Conservation (phyloP, 2,888 invertebrate species). For the Lepidochrysops patricia region DNA sequence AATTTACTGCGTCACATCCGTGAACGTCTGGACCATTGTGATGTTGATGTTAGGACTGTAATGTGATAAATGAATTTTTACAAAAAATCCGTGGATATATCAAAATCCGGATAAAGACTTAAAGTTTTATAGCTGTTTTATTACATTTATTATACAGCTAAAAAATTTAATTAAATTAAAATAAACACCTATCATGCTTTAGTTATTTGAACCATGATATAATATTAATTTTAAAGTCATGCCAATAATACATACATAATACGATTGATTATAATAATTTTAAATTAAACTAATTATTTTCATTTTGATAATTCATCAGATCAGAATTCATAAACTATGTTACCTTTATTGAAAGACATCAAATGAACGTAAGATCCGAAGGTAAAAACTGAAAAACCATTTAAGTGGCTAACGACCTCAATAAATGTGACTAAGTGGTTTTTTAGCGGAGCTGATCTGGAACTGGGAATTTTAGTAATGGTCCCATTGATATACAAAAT, state of each 20-base stretch:
- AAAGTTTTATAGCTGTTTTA: not conserved
- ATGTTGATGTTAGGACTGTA: slow-evolving; percentile 52
- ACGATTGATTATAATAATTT: no score
- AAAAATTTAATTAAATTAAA: no score
- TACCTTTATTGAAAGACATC: slow-evolving; percentile 6
- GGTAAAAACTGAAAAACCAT: slow-evolving; percentile 35
- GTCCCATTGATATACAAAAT: no score
- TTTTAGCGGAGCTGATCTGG: slow-evolving; percentile 47
- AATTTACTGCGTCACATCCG: slow-evolving; percentile 66
- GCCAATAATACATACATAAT: no score
- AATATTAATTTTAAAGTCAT: no score
- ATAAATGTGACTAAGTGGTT: slow-evolving; percentile 53
- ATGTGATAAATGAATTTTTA: slow-evolving; percentile 35
- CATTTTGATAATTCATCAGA: not conserved
- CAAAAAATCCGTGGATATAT: not conserved
- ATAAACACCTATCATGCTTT: no score
- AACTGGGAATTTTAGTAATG: slow-evolving; percentile 11
- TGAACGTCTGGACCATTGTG: slow-evolving; percentile 51
- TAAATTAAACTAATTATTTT: no score
- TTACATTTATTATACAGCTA: slow-evolving; percentile 17
- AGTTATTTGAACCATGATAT: no score
- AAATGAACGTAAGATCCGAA: slow-evolving; percentile 27
- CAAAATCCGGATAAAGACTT: not conserved
- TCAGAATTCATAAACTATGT: not conserved
- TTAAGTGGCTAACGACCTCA: slow-evolving; percentile 50